Conservation (phyloP, 2,797 vertebrate genomes). For the Balearica regulorum region DNA sequence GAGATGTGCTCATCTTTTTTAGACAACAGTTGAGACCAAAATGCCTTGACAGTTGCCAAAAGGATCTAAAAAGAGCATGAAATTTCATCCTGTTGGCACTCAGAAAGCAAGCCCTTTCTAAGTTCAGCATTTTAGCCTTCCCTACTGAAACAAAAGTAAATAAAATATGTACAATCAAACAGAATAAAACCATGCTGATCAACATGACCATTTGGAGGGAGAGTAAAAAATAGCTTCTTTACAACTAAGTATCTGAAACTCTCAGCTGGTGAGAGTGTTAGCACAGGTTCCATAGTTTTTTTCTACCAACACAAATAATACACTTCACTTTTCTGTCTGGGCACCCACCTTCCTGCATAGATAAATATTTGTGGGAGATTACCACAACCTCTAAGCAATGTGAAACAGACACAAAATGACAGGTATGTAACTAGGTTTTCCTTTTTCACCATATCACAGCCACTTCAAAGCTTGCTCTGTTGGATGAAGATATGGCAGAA, state of each 20-base stretch:
- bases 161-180: neutral
- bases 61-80: accelerated
- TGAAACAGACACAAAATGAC: neutral
- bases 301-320: neutral
- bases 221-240: neutral
- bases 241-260: neutral
- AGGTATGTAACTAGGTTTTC: neutral
- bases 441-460: neutral
- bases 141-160: neutral
- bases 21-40: neutral
- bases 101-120: neutral
- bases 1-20: neutral
- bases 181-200: neutral
- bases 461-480: neutral
- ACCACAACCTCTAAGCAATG: neutral
- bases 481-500: neutral
- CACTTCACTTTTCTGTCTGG: accelerated
- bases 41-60: neutral
- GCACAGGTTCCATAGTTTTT: neutral
- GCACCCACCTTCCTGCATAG: neutral
- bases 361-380: neutral
- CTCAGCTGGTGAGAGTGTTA: neutral
- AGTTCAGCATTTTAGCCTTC: neutral
- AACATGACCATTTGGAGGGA: neutral
- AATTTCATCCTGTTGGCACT: neutral